A percentile compares a stretch with the other conserved stretches of the same genome.
Conservation (phyloP, 1,140 invertebrate species). For the Meloidogyne hapla region DNA sequence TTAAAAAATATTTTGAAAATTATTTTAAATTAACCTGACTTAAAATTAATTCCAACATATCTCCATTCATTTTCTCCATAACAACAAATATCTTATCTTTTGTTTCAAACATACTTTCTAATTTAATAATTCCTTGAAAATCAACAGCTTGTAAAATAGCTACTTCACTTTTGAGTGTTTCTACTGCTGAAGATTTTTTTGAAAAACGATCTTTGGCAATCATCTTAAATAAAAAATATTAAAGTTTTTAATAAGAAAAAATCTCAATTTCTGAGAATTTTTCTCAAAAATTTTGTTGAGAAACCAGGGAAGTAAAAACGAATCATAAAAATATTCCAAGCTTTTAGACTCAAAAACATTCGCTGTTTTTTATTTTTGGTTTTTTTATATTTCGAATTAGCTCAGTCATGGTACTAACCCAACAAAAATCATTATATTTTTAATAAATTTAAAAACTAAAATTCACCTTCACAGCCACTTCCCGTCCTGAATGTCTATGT, state of each 20-base stretch:
- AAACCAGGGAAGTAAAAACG: no score
- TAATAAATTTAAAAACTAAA: conserved; percentile 64
- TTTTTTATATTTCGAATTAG: no score
- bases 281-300: no score
- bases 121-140: conserved; percentile 67
- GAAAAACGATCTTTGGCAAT: conserved; percentile 61
- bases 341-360: no score
- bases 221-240: no score
- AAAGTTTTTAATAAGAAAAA: no score
- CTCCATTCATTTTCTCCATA: conserved; percentile 74
- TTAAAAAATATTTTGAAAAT: not conserved
- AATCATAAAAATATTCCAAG: no score
- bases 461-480: conserved; percentile 85
- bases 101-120: conserved; percentile 96
- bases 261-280: no score
- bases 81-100: conserved; percentile 77
- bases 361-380: no score
- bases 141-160: conserved; percentile 59
- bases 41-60: conserved; percentile 99
- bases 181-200: conserved; percentile 54
- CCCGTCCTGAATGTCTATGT: conserved; percentile 70
- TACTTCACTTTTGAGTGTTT: conserved; percentile 58
- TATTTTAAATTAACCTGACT: conserved; percentile 64
- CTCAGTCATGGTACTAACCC: no score
- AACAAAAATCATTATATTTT: no score